Evolutionary conservation across 2,797 vertebrate genomes (phyloP), one percentile per base, ranked within the genome.

Genomic region (Tiaroga cobitis): DNA sequence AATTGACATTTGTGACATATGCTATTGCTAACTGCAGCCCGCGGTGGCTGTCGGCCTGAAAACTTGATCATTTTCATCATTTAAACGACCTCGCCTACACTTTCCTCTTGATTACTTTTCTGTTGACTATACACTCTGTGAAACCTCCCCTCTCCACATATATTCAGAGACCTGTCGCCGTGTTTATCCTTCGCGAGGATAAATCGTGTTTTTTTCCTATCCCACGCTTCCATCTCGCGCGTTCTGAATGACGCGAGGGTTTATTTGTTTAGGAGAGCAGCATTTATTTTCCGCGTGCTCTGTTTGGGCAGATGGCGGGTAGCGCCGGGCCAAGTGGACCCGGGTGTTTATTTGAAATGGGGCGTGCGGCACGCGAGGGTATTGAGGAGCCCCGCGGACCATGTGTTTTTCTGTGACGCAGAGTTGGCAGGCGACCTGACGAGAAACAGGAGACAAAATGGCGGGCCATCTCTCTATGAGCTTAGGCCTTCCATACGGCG

Each of bases 251-350:
- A 89, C 75, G 86, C 79, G 88, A 76, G 32, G 34, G 92, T 93
- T 94, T 95, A 92, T 95, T 95, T 94, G 93, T 91, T 85, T 89
- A 94, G 91, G 88, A 81, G 81, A 85, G 67, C 86, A 86, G 84
- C 85, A 94, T 95, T 95, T 94, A 94, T 94, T 90, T 90, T 81
- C 81, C 82, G 85, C 68, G 68, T 43, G 69, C 69, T 90, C 87
- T 91, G 89, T 90, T 88, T 90, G 86, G 87, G 89, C 91, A 92
- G 91, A 91, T 90, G 90, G 89, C 79, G 89, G 81, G 37, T 51
- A 73, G 49, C 74, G 80, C 76, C 46, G 78, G 54, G 87, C 89
- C 89, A 89, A 88, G 85, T 76, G 77, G 83, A 73, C 69, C 82
- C 90, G 89, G 86, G 80, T 90, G 90, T 94, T 93, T 92, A 90